These are phyloP conservation scores for Saccopteryx leptura DNA, from an alignment of 2,113 vertebrate genomes.

Conservation along the genomic window DNA sequence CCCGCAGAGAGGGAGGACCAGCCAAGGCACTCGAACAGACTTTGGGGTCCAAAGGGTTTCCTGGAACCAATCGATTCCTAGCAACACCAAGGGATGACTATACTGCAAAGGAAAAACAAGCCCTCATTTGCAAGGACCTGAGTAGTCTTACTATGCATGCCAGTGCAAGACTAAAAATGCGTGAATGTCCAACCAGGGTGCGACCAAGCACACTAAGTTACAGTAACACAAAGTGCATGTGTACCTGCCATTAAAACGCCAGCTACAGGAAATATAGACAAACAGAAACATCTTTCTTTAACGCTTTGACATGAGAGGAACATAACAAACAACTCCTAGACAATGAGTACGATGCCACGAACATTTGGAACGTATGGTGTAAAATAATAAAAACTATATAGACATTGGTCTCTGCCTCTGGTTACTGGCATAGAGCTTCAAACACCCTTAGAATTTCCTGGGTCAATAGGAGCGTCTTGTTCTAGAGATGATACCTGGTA, in stretches of 20 bases:
- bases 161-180: neutral
- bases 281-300: neutral
- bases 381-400: neutral
- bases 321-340: accelerated
- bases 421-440: neutral
- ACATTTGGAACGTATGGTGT: neutral
- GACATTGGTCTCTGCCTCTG: neutral
- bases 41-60: neutral
- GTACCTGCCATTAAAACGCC: neutral
- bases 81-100: neutral
- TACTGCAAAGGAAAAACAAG: neutral
- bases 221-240: neutral
- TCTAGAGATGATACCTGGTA: neutral
- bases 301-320: accelerated
- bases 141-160: neutral
- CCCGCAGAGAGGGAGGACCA: neutral
- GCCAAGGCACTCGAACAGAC: neutral
- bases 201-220: neutral
- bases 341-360: accelerated
- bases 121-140: neutral
- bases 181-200: no score
- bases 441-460: no score
- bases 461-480: neutral
- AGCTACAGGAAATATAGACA: neutral
- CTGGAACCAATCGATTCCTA: neutral